Base-by-base conservation (phyloP, 1,140 invertebrate genomes). In the Eueides isabella region DNA sequence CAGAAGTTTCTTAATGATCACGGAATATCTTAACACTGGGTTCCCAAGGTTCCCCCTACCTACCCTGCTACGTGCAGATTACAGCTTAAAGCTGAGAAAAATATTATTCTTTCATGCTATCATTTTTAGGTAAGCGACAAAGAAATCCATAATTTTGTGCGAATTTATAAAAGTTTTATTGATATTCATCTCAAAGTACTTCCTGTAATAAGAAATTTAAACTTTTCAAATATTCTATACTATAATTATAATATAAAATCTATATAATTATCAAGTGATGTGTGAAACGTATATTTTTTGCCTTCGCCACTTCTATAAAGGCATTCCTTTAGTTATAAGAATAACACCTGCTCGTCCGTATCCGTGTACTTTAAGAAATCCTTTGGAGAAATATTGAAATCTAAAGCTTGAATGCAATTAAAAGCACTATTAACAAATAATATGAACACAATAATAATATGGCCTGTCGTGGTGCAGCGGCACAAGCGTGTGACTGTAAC, bases 281-380 rank as follows among this genome's bases (percentile, higher is more conserved):
- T 55, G 23, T 55, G 48, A 55, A 55, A 23, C 23, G 19, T 55
- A 55, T 55, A 55, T 55, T 55, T 55, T 26, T 55, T 55, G 19
- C 19, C 19, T 55, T 55, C 44, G 11, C 19, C 48, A 55, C 48
- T 55, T 48, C n/a, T 48, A 23, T 9, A 11, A 55, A 23, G 3
- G 48, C 7, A 23, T 23, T 23, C 23, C 19, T 26, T 55, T 55
- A 23, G 23, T 55, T 11, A 55, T 2, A 55, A 55, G 19, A 23
- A 23, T 55, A 23, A 55, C 48, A 55, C 48, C 48, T 55, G 48
- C 23, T 55, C 9, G 2, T 55, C 48, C 11, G 9, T 55, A 55
- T 55, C 48, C 48, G 48, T 55, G 23, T 55, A 55, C 26, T 55
- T n/a, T n/a, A n/a, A n/a, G n/a, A n/a, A n/a, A n/a, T 55, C 23